A percentile compares a stretch with the other conserved stretches of the same genome.
Conservation (phyloP, 2,888 invertebrate genomes). For the Drosophila paucipuncta region DNA sequence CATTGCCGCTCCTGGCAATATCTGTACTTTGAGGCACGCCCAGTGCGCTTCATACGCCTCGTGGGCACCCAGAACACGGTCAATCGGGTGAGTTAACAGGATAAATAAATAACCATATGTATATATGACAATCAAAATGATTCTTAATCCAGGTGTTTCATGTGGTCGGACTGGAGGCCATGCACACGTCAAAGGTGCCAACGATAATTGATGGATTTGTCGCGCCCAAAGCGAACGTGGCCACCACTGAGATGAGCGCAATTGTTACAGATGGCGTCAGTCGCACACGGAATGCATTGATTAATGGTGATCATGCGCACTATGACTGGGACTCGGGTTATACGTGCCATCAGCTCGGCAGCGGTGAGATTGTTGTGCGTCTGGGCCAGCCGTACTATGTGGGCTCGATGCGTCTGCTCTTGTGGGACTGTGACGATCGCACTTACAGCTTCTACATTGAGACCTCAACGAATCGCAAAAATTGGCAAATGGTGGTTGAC, state of each 20-base stretch:
- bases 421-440: conserved; percentile 99
- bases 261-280: conserved; percentile 98
- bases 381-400: conserved; percentile 98
- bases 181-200: conserved; percentile 92
- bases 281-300: conserved; percentile 95
- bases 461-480: conserved; percentile 95
- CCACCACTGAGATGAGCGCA: conserved; percentile 95
- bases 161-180: conserved; percentile 96
- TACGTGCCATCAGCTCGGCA: conserved; percentile 98
- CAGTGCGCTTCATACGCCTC: conserved; percentile 93
- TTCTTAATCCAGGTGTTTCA: conserved; percentile 89
- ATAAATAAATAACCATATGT: neutral
- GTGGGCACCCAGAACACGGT: conserved; percentile 98
- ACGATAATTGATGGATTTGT: conserved; percentile 91
- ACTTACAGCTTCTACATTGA: conserved; percentile 98
- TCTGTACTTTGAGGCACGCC: conserved; percentile 95
- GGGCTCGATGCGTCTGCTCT: conserved; percentile 94
- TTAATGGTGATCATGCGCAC: conserved; percentile 97
- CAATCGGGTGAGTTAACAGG: conserved; percentile 89
- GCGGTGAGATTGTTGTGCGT: conserved; percentile 97
- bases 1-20: conserved; percentile 98
- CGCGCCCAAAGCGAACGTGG: conserved; percentile 95
- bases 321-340: conserved; percentile 99
- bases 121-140: neutral
- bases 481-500: conserved; percentile 97